Percentiles rank a stretch among this genome's conserved stretches.
Evolutionary conservation across 1,140 invertebrate genomes (phyloP).

Genomic region (Nymphalis io): DNA sequence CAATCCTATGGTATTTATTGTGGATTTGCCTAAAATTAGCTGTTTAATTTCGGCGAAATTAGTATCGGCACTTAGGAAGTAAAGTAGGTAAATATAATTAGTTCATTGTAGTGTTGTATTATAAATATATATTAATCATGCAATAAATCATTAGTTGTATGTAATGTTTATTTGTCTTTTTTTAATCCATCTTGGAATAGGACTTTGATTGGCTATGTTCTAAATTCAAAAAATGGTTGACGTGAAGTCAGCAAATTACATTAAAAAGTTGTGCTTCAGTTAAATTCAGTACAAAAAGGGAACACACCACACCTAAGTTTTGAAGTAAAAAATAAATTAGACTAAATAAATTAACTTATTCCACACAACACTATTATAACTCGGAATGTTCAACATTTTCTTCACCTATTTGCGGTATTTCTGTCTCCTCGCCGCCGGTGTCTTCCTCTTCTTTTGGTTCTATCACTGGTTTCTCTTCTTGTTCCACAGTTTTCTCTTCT

Average conservation of each 20-base stretch:
- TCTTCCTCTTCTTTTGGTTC: slow-evolving; percentile 47
- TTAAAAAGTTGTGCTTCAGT: slow-evolving; percentile 47
- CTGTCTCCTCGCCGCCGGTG: slow-evolving; percentile 39
- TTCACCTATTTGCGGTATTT: slow-evolving; percentile 62
- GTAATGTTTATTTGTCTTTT: too few relatives aligned
- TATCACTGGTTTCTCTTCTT: slow-evolving; percentile 25
- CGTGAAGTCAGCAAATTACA: slow-evolving; percentile 11
- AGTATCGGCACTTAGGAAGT: too few relatives aligned
- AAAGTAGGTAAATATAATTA: too few relatives aligned
- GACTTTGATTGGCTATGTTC: too few relatives aligned
- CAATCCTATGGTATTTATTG: too few relatives aligned
- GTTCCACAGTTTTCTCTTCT: slow-evolving; percentile 18
- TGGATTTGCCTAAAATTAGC: too few relatives aligned
- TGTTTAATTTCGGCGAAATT: too few relatives aligned
- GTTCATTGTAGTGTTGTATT: too few relatives aligned
- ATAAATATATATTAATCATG: too few relatives aligned
- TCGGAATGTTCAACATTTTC: slow-evolving; percentile 74
- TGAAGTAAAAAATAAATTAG: slow-evolving; percentile 73
- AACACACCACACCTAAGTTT: slow-evolving; percentile 59
- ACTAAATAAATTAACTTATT: slow-evolving; percentile 72
- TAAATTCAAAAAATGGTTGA: slow-evolving; percentile 3
- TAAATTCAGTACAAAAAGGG: slow-evolving; percentile 65
- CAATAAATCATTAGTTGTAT: too few relatives aligned
- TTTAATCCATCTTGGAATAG: too few relatives aligned
- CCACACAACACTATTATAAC: slow-evolving; percentile 73